phyloP scores from a whole-genome alignment of 2,888 invertebrate genomes.

The Lepeophtheirus nordmannii region DNA sequence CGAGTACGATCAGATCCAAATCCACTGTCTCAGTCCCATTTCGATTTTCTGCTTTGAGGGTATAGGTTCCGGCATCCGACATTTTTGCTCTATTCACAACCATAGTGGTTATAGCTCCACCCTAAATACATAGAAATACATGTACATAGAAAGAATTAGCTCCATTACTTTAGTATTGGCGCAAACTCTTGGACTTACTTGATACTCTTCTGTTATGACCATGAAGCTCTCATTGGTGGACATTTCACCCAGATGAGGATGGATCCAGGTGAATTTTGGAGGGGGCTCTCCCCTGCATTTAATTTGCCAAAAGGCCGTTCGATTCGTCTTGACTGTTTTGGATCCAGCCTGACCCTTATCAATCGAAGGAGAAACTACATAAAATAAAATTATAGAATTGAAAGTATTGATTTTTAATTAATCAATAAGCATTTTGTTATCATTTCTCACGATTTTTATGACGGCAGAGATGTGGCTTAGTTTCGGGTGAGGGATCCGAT shows the following conservation, averaged over 20 bases:
- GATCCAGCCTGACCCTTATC: constrained; percentile 24
- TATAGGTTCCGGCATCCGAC: constrained; percentile 22
- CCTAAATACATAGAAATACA: constrained; percentile 3
- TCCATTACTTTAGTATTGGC: no score
- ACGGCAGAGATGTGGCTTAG: constrained; percentile 28
- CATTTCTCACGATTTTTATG: constrained; percentile 17
- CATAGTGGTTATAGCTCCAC: constrained; percentile 22
- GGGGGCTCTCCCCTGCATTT: constrained; percentile 12
- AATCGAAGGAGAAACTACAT: constrained; percentile 22
- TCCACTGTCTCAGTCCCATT: constrained; percentile 24
- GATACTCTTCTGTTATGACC: constrained; percentile 21
- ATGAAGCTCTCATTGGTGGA: constrained; percentile 13
- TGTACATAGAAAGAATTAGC: no score
- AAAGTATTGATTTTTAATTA: not conserved
- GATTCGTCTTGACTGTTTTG: constrained; percentile 19
- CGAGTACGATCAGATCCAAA: constrained; percentile 23
- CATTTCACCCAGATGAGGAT: constrained; percentile 23
- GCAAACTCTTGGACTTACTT: no score
- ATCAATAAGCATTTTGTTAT: not conserved
- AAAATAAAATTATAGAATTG: constrained; percentile 1
- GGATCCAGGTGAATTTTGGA: constrained; percentile 24
- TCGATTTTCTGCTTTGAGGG: constrained; percentile 14
- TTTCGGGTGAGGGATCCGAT: constrained; percentile 33
- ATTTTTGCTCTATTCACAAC: constrained; percentile 14
- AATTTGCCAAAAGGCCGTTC: constrained; percentile 24